Base-by-base conservation (phyloP, 2,113 vertebrate species). In the Pteropus alecto region DNA sequence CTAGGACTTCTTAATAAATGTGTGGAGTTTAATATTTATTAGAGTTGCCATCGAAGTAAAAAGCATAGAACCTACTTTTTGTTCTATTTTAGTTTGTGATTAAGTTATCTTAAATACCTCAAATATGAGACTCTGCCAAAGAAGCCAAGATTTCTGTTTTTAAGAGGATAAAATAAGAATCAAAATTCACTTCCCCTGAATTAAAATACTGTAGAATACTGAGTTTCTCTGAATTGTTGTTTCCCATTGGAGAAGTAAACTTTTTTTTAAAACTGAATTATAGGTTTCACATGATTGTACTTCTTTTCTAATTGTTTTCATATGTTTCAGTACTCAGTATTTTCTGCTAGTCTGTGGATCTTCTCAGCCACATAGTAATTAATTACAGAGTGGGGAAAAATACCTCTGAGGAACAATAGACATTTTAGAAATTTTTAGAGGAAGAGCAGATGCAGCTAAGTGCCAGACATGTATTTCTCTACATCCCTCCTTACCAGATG, bases 241-340 rank as follows among this genome's bases (percentile, higher is more conserved):
- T 97, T 97, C 97, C 98, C 97, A 63, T 90, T 97, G 97, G 98
- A 97, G 94, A 96, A 93, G 91, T 97, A 94, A 96, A 97, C 83
- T 79, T 84, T 54, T 71, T 48, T 96, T 91, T 86, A 77, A 1
- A 94, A 87, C 95, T 92, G 96, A 98, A 98, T 97, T 96, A 95
- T 96, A 97, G 95, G 82, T 76, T 97, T 96, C 96, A 97, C 33
- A 86, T 98, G 98, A 97, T 96, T 79, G 68, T 35, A 33, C 91
- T 93, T 87, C 90, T 93, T 92, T 96, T 89, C 95, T 98, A 98
- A 98, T 97, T 97, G 96, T 96, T 98, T 98, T 96, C 98, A 92
- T 94, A 94, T 98, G 97, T 97, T 94, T 93, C 95, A 82, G 78
- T 94, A 83, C 94, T 97, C 92, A 30, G 71, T 93, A 4, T 93